These are phyloP conservation scores for Luehdorfia chinensis DNA, from an alignment of 1,140 invertebrate species.

Conservation along the genomic window DNA sequence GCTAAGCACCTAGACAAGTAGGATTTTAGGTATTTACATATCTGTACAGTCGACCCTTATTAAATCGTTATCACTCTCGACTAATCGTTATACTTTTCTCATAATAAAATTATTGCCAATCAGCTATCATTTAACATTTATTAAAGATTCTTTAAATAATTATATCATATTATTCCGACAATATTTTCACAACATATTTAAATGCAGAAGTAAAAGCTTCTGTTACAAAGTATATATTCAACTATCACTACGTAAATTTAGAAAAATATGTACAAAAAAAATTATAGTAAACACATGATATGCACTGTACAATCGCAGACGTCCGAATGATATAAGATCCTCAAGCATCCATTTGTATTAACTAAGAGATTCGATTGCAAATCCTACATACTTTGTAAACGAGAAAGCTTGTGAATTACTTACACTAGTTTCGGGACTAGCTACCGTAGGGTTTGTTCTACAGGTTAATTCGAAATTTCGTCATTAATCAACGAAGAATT, in stretches of 20 bases:
- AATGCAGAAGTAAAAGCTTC: conserved; percentile 50
- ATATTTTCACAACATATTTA: conserved; percentile 36
- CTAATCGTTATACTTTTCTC: conserved; percentile 51
- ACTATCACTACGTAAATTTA: conserved; percentile 30
- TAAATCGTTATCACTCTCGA: conserved; percentile 44
- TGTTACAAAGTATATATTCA: conserved; percentile 32
- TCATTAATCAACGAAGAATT: conserved; percentile 12
- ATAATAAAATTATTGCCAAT: conserved; percentile 67
- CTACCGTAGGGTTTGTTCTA: conserved; percentile 28
- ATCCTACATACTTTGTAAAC: conserved; percentile 18
- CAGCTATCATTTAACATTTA: conserved; percentile 53
- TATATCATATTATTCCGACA: conserved; percentile 45
- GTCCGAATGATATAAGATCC: conserved; percentile 30
- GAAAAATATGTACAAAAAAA: conserved; percentile 65
- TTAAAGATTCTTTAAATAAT: conserved; percentile 55
- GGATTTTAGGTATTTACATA: conserved; percentile 66
- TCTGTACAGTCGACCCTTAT: conserved; percentile 56
- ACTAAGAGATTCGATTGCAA: conserved; percentile 9
- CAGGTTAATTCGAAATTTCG: conserved; percentile 2
- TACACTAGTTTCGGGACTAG: conserved; percentile 42
- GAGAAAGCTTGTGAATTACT: conserved; percentile 29
- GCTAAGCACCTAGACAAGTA: conserved; percentile 71
- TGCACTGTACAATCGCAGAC: conserved; percentile 58
- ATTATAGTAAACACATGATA: conserved; percentile 53
- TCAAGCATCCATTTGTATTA: conserved; percentile 24